Base-by-base conservation (phyloP, 2,888 invertebrate species). In the Drosophila picticornis region DNA sequence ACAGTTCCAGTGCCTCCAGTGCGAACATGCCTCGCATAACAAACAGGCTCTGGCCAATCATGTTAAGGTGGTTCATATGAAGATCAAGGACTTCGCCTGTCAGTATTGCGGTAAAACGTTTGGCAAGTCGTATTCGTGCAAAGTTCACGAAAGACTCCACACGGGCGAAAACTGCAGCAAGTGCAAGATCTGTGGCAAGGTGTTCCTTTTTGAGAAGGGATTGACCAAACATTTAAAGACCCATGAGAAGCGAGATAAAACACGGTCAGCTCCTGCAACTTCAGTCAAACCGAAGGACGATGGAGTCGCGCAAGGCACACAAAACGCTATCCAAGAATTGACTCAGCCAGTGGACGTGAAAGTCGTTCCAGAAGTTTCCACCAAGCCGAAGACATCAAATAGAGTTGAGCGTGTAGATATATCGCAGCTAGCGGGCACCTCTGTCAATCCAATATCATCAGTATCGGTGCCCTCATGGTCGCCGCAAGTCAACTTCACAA, bases 81-180 rank as follows among this genome's bases (percentile, higher is more conserved):
- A 92, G 58, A 91, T 92, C 2, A 91, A 91, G 70, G 89, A 92
- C 22, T 91, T 91, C 29, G 89, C 91, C 5, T 92, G 92, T 13
- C 92, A 92, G 64, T 91, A 91, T 50, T 92, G 92, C 53, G 92
- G 92, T 1, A 92, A 92, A 58, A 89, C 91, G 0, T 92, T 92
- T 53, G 91, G 92, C 31, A 92, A 91, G 59, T 86, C 90, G 0
- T 89, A 91, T 60, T 83, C 91, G n/a, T 91, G 91, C 34, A 92
- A 91, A 75, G 87, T 90, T 52, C 92, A 92, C 32, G 92, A 92
- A 65, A 82, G 91, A 70, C 86, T 88, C 0, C 92, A 92, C 43
- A 92, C 92, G 0, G 91, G 92, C 0, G 92, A 92, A 31, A 92
- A 92, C 51, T 83, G 88, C 48, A 90, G 86, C 62, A 90, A 92